Evolutionary conservation across 2,888 invertebrate species (phyloP).

Genomic region (Exephanes ischioxanthus): DNA sequence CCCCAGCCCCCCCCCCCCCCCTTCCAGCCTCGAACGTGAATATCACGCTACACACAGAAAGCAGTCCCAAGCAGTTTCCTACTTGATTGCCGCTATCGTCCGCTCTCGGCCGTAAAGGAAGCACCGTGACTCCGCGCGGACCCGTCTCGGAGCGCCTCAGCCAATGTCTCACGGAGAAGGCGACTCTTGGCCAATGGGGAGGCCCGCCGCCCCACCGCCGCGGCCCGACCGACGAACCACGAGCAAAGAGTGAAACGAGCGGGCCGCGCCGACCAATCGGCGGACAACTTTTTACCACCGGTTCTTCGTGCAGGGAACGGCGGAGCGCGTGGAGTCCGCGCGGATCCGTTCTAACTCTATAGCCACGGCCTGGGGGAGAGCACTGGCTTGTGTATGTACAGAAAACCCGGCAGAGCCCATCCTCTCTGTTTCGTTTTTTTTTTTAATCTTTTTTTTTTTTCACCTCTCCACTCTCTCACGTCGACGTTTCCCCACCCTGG

Average conservation of each 20-base stretch:
- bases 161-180: constrained; percentile 70
- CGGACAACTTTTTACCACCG: constrained; percentile 54
- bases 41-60: constrained; percentile 82
- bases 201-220: constrained; percentile 16
- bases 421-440: constrained; percentile 36
- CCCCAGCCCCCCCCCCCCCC: background rate
- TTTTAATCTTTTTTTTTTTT: constrained; percentile 49
- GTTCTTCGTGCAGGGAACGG: constrained; percentile 65
- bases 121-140: constrained; percentile 80
- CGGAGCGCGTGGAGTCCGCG: constrained; percentile 78
- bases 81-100: constrained; percentile 85
- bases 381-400: constrained; percentile 61
- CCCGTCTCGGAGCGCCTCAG: constrained; percentile 69
- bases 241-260: constrained; percentile 66
- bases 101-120: constrained; percentile 81
- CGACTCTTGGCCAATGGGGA: constrained; percentile 65
- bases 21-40: constrained; percentile 79
- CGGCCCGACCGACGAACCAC: constrained; percentile 47
- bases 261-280: constrained; percentile 63
- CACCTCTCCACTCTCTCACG: constrained; percentile 67
- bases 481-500: constrained; percentile 49
- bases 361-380: constrained; percentile 37
- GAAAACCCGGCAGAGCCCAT: constrained; percentile 57
- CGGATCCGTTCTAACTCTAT: constrained; percentile 73
- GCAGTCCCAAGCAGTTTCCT: constrained; percentile 84